Evolutionary conservation across 2,888 invertebrate species (phyloP).

Genomic region (Sarcophaga carnaria): DNA sequence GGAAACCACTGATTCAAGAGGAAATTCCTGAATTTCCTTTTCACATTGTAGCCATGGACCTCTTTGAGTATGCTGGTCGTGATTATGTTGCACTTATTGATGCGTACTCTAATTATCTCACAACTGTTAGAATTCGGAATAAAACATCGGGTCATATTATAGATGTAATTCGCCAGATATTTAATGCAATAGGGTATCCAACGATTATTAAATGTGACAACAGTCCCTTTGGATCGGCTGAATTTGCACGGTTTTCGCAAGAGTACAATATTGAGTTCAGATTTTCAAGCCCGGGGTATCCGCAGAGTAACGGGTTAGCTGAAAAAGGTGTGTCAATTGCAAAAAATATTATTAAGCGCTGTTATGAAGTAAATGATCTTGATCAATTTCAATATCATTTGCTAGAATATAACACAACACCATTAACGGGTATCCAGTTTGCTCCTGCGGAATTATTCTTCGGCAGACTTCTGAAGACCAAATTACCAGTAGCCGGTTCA

Average conservation of each 20-base stretch:
- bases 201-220: constrained; percentile 70
- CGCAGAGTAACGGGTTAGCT: constrained; percentile 60
- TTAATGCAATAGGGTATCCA: constrained; percentile 72
- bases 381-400: constrained; percentile 59
- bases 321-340: too few relatives aligned
- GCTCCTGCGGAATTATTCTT: constrained; percentile 19
- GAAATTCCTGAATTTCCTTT: constrained; percentile 66
- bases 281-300: constrained; percentile 68
- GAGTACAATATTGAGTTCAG: constrained; percentile 53
- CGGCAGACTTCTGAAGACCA: constrained; percentile 42
- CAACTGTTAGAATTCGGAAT: background rate
- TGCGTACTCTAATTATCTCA: constrained; percentile 20
- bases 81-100: constrained; percentile 63
- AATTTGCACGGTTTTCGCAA: constrained; percentile 52
- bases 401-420: constrained; percentile 66
- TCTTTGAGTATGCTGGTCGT: constrained; percentile 65
- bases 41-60: constrained; percentile 65
- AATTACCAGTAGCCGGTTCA: constrained; percentile 15
- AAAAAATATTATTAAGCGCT: constrained; percentile 63
- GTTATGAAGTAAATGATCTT: constrained; percentile 43
- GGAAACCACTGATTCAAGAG: constrained; percentile 66
- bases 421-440: constrained; percentile 58
- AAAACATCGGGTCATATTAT: constrained; percentile 57
- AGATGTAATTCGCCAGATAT: constrained; percentile 34
- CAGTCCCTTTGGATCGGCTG: constrained; percentile 57